Base-by-base conservation (phyloP, 2,888 invertebrate genomes). In the Smittia aterrima region DNA sequence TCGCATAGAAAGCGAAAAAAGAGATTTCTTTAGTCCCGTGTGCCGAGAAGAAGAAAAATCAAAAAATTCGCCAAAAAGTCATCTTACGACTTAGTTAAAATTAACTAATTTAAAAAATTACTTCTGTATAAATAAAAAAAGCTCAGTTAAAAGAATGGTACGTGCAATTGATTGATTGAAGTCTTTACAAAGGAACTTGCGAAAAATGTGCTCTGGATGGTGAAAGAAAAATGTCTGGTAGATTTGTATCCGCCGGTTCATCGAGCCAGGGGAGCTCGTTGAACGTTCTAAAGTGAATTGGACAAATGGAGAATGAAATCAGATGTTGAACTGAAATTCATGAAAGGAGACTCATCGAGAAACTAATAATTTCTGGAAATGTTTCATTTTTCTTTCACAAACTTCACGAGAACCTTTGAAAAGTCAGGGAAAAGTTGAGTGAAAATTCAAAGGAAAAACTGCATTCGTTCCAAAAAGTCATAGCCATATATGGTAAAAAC, bases 11-110 rank as follows among this genome's bases (percentile, higher is more conserved):
- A 47, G 47, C 47, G 16, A 47, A 47, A 47, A 58, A 58, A 58
- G 22, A 58, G n/a, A 58, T 20, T 13, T 20, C 18, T 18, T 58
- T 58, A 58, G 58, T 58, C 58, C 58, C 58, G 58, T 58, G 58
- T 58, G 58, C 58, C 58, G 58, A 22, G 22, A 20, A 20, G 16
- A 47, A 47, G 47, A 47, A 47, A 47, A 47, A 6, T 32, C 32
- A 47, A 16, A n/a, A 47, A 47, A 47, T 47, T 47, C 16, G 47
- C 47, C 47, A 47, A 47, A 47, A 47, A 47, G 47, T 47, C 16
- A 47, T n/a, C 32, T 47, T 38, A 4, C 47, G 47, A 47, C 47
- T 47, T 47, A 47, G 47, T 47, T 47, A 47, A 47, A 47, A 16
- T 47, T 47, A 47, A 47, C 47, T 47, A 47, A 47, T n/a, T 32